phyloP scores from a whole-genome alignment of 2,888 invertebrate genomes.

The Iselma pallidipennis region DNA sequence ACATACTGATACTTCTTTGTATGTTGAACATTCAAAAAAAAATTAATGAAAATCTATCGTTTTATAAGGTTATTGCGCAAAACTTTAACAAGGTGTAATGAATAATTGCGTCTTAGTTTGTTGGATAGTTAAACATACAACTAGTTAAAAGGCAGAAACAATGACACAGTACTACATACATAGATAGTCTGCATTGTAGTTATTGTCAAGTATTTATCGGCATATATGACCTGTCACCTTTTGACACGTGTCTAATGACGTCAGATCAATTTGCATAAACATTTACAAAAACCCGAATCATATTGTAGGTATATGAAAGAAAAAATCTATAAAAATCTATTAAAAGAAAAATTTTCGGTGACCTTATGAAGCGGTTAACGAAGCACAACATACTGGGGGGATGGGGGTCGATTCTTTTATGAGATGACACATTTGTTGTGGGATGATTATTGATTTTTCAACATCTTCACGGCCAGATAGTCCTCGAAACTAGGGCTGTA shows the following conservation, averaged over 20 bases:
- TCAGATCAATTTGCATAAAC: conserved; percentile 33
- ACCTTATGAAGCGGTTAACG: background rate
- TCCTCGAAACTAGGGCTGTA: conserved; percentile 35
- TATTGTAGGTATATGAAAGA: background rate
- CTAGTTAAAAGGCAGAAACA: conserved; percentile 20
- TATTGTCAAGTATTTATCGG: conserved; percentile 33
- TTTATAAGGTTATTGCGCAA: background rate
- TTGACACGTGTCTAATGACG: conserved; percentile 36
- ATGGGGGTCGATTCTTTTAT: conserved; percentile 20
- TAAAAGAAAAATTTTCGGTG: background rate
- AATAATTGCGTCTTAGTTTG: background rate
- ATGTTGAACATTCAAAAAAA: background rate
- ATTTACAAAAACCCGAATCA: conserved; percentile 9
- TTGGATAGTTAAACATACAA: conserved; percentile 14
- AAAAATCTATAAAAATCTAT: background rate
- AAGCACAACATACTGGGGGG: background rate
- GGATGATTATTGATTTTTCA: conserved; percentile 40
- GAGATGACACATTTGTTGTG: conserved; percentile 32
- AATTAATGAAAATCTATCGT: background rate
- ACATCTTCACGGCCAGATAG: conserved; percentile 38
- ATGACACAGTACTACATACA: conserved; percentile 13
- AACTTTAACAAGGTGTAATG: background rate
- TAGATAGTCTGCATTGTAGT: conserved; percentile 26
- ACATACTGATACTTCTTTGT: conserved; percentile 10
- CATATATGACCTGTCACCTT: conserved; percentile 37